These are phyloP conservation scores for Parnassius mnemosyne DNA, from an alignment of 2,888 invertebrate genomes.

Conservation along the genomic window DNA sequence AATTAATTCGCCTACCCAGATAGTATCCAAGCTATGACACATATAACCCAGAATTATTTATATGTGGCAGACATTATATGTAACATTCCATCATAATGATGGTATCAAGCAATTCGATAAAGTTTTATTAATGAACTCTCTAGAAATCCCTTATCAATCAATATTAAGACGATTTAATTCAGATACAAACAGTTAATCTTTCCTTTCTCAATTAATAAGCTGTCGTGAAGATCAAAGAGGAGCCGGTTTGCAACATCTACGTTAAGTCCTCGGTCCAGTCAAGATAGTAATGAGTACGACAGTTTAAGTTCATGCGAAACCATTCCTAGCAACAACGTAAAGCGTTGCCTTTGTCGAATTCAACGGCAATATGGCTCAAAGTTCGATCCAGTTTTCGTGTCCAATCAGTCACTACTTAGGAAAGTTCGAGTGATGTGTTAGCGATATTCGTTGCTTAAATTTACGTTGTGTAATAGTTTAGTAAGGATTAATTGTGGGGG, in stretches of 20 bases:
- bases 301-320: conserved; percentile 64
- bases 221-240: conserved; percentile 71
- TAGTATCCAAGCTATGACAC: too few species aligned
- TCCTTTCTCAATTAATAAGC: conserved; percentile 70
- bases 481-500: conserved; percentile 51
- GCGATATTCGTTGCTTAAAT: conserved; percentile 66
- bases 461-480: conserved; percentile 70
- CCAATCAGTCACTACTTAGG: conserved; percentile 35
- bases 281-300: conserved; percentile 64
- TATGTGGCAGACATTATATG: too few species aligned
- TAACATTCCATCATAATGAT: neutral
- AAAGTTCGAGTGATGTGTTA: conserved; percentile 65
- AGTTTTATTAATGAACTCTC: neutral
- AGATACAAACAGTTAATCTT: conserved; percentile 63
- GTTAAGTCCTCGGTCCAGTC: conserved; percentile 55
- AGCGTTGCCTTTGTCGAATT: conserved; percentile 61
- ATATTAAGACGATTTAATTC: conserved; percentile 17
- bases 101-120: neutral
- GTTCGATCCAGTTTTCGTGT: conserved; percentile 30
- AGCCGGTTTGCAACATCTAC: conserved; percentile 55
- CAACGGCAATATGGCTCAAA: conserved; percentile 27
- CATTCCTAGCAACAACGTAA: conserved; percentile 30
- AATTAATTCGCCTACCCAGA: too few species aligned
- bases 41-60: too few species aligned
- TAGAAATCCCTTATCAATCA: conserved; percentile 31